Evolutionary conservation across 2,888 invertebrate species (phyloP).

Genomic region (Eupelmus urozonus): DNA sequence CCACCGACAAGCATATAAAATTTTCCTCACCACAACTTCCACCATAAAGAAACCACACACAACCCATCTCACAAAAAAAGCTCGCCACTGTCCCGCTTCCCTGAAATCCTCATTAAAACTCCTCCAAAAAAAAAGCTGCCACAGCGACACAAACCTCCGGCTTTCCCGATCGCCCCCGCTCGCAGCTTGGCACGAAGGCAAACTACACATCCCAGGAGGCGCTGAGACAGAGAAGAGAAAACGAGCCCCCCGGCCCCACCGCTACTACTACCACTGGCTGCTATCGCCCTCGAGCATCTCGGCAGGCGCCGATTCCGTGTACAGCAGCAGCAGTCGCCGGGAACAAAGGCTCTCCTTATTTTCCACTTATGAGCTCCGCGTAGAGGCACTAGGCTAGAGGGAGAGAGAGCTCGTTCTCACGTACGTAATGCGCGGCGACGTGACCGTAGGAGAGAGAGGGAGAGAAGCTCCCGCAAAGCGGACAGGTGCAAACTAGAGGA

Average conservation of each 20-base stretch:
- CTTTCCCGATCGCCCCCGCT: neutral
- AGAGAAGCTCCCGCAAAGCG: neutral
- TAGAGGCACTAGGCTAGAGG: neutral
- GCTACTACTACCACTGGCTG: neutral
- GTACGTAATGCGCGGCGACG: neutral
- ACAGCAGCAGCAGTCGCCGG: slow-evolving; percentile 7
- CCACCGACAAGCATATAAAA: too few relatives aligned
- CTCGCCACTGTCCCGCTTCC: too few relatives aligned
- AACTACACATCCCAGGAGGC: slow-evolving; percentile 15
- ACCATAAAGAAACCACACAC: too few relatives aligned
- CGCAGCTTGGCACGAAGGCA: slow-evolving; percentile 2
- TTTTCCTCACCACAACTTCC: too few relatives aligned
- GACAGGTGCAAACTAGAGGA: slow-evolving; percentile 36
- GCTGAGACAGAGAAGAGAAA: neutral
- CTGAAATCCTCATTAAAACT: too few relatives aligned
- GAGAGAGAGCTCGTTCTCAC: slow-evolving; percentile 44
- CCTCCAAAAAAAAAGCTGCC: neutral
- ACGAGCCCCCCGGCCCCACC: neutral
- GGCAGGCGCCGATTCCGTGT: neutral
- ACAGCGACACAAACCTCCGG: neutral
- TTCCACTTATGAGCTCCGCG: slow-evolving; percentile 70
- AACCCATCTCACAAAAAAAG: too few relatives aligned
- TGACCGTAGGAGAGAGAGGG: neutral
- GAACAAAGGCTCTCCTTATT: slow-evolving; percentile 74
- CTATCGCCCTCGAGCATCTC: slow-evolving; percentile 43